Base-by-base conservation (phyloP, 1,140 invertebrate genomes). In the Ips typographus region DNA sequence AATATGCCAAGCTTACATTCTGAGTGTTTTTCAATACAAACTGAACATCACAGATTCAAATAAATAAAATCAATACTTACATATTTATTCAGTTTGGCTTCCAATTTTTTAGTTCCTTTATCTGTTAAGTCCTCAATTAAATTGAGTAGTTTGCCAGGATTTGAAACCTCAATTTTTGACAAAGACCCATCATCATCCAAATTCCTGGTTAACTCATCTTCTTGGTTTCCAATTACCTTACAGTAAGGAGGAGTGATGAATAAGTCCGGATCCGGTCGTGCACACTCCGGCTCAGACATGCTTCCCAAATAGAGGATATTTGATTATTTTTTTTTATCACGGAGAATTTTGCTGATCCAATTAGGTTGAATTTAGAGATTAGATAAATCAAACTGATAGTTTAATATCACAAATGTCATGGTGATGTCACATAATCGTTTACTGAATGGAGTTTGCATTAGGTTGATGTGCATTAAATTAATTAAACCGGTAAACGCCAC, bases 51-150 rank as follows among this genome's bases (percentile, higher is more conserved):
- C 22, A 22, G 22, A 22, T 22, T 22, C 22, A 22, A 22, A 22
- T 22, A 22, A 22, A 22, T 8, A 44, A 44, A 49, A 44, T 55
- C 3, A 40, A 40, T 40, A 79, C 81, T 79, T 79, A 85, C 84
- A 74, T 84, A 84, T 56, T 64, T 71, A 74, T 85, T 85, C 49
- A 84, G 78, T 80, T 82, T 83, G 8, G 76, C 78, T 78, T 84
- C 82, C 37, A 84, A 71, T n/a, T 76, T 74, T 56, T 77, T 76
- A 68, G 80, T 81, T 39, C 71, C 77, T 42, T 80, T 79, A 57
- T 84, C 80, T 40, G 75, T 79, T 8, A 85, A 74, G 68, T 74
- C 81, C 77, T 83, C 82, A 3, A 82, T 77, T 47, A 85, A 75
- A 68, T 82, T 78, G 59, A 85, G 75, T 65, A 84, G 81, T 78